These are phyloP conservation scores for Drosophila eugracilis DNA, from an alignment of 1,140 invertebrate genomes.

Conservation along the genomic window DNA sequence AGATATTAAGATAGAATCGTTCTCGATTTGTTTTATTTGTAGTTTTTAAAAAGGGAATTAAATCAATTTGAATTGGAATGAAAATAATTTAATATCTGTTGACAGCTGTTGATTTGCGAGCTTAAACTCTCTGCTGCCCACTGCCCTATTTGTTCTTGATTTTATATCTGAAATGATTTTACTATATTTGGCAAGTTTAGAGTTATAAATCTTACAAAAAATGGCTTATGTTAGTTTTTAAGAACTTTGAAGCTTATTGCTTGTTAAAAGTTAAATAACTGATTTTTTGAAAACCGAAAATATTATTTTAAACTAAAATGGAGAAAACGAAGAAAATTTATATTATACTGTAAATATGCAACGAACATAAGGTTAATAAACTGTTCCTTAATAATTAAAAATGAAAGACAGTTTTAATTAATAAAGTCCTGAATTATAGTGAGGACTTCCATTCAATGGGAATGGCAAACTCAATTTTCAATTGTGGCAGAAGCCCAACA, in stretches of 20 bases:
- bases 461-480: not conserved
- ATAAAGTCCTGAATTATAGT: not conserved
- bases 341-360: too few species aligned
- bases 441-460: not conserved
- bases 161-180: constrained; percentile 1
- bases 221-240: too few species aligned
- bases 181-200: not conserved
- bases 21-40: not conserved
- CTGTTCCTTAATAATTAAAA: too few species aligned
- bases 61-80: not conserved
- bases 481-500: constrained; percentile 6
- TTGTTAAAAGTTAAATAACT: not conserved
- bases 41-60: not conserved
- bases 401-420: not conserved
- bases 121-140: constrained; percentile 6
- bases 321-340: too few species aligned
- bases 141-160: not conserved
- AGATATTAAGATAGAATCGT: not conserved
- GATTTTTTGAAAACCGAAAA: too few species aligned
- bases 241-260: not conserved
- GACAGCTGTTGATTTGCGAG: constrained; percentile 39
- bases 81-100: constrained; percentile 7
- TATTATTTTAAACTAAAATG: too few species aligned
- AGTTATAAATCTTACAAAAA: not conserved
- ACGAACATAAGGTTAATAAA: too few species aligned